Conservation (phyloP, 2,113 vertebrate genomes). For the Odocoileus virginianus region DNA sequence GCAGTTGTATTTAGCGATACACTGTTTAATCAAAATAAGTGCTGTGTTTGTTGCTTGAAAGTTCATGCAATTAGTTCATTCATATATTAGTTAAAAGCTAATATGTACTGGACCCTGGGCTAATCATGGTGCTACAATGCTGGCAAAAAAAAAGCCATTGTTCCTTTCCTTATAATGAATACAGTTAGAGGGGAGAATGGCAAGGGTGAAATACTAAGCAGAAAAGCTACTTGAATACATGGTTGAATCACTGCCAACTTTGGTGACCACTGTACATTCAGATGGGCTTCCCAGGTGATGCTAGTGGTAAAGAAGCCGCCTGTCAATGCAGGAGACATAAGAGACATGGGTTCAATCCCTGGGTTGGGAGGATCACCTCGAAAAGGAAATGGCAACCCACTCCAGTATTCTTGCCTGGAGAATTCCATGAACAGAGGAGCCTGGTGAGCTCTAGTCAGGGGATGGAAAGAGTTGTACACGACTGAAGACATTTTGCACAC, state of each 20-base stretch:
- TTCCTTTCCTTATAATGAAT: not conserved
- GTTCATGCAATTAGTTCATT: not conserved
- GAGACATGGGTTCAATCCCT: not conserved
- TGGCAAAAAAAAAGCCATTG: not conserved
- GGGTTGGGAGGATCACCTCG: not conserved
- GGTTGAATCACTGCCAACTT: not conserved
- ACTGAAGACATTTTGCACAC: not conserved
- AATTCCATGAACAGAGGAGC: not conserved
- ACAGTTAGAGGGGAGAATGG: not conserved
- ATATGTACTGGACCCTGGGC: not conserved
- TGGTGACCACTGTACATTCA: not conserved
- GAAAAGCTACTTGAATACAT: not conserved
- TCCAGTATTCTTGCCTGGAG: not conserved
- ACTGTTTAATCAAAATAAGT: not conserved
- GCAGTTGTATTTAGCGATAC: not conserved
- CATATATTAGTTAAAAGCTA: not conserved
- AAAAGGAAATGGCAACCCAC: not conserved
- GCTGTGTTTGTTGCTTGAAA: not conserved
- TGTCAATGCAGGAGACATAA: not conserved
- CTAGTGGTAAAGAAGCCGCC: not conserved
- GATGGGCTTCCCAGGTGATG: not conserved
- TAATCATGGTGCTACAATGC: not conserved
- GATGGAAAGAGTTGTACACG: not conserved
- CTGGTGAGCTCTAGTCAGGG: not conserved
- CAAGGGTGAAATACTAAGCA: not conserved